Base-by-base conservation (phyloP, 2,888 invertebrate species). In the Agapostemon virescens region DNA sequence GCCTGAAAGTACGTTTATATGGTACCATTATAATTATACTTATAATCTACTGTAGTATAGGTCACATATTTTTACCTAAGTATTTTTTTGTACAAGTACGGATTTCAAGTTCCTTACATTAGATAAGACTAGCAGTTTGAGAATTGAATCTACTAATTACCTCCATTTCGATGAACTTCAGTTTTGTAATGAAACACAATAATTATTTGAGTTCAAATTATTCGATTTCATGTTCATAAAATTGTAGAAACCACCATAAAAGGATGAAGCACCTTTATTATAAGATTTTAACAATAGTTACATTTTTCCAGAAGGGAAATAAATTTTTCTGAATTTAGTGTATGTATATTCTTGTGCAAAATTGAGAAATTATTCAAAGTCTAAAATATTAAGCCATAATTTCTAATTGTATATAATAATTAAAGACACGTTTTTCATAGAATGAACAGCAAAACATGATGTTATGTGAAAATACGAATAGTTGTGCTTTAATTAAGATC, bases 141-240 rank as follows among this genome's bases (percentile, higher is more conserved):
- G 38, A 52, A 73, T 64, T 20, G n/a, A 33, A 78, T 82, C 74
- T 77, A 85, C 74, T 85, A 90, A 86, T 91, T 92, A 92, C 91
- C 91, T 92, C 91, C 42, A 90, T 87, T 81, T 88, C 87, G 88
- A 85, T 85, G 90, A 84, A 89, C 90, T 92, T 91, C 88, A 86
- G 85, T 88, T 83, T 87, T 86, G 83, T 90, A 88, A 78, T 83
- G 89, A 89, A 90, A 90, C 87, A 88, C 78, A 90, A 90, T 82
- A 88, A 85, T 89, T 74, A 88, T 85, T 81, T 78, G 74, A 86
- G 66, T 87, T 86, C 74, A 79, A 61, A 69, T 82, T 78, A 67
- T 49, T 77, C 40, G 55, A 78, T 49, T 67, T 26, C 38, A 55
- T 38, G 63, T 36, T 52, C 20, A 11, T 72, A 55, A 52, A 64